phyloP scores from a whole-genome alignment of 2,888 invertebrate genomes.

The Abrostola tripartita region DNA sequence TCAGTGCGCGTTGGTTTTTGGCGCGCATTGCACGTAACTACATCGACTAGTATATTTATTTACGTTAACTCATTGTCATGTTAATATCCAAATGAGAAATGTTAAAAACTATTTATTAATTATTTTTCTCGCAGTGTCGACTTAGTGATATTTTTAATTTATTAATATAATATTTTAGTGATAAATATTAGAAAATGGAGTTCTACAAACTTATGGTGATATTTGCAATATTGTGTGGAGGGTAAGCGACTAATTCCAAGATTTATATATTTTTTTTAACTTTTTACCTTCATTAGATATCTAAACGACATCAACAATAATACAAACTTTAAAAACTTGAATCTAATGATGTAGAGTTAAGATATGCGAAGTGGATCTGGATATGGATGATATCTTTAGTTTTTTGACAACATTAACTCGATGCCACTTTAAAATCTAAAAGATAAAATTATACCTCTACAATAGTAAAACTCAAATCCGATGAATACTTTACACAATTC shows the following conservation, averaged over 20 bases:
- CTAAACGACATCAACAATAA: too few relatives aligned
- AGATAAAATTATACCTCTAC: too few relatives aligned
- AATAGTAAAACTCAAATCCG: too few relatives aligned
- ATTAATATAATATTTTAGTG: constrained; percentile 22
- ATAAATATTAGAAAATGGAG: constrained; percentile 39
- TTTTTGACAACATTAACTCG: too few relatives aligned
- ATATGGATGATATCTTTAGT: too few relatives aligned
- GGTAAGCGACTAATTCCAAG: constrained; percentile 40
- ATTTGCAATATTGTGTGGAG: constrained; percentile 48
- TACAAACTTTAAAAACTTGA: too few relatives aligned
- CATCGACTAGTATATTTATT: constrained; percentile 23
- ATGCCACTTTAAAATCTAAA: too few relatives aligned
- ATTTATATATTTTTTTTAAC: background rate
- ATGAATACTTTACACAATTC: too few relatives aligned
- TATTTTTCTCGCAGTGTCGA: constrained; percentile 33
- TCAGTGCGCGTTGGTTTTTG: constrained; percentile 53
- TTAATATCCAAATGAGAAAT: constrained; percentile 28
- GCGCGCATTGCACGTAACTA: constrained; percentile 47
- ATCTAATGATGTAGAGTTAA: too few relatives aligned
- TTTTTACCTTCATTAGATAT: background rate
- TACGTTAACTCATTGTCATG: constrained; percentile 16
- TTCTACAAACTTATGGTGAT: constrained; percentile 40
- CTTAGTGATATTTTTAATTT: constrained; percentile 45
- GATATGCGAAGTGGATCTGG: too few relatives aligned
- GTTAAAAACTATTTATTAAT: constrained; percentile 22